Evolutionary conservation across 2,113 vertebrate species (phyloP), one percentile per base, ranked within the genome.

Genomic region (Pelmatolapia mariae): DNA sequence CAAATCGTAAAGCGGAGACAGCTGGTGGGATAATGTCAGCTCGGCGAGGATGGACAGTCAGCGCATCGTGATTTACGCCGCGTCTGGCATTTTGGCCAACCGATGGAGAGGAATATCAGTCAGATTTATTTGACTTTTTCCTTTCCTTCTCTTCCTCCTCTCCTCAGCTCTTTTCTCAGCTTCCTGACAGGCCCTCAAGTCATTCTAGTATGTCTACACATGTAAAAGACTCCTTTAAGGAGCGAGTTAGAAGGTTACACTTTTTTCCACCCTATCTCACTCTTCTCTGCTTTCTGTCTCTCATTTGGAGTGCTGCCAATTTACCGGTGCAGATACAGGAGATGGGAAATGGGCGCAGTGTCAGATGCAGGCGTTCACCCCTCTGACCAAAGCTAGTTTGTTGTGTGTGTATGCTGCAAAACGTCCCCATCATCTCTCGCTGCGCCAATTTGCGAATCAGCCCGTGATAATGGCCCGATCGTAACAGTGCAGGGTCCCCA

Each of bases 91-190:
- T 97, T 96, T 89, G 93, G 91, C 95, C 92, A 63, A 88, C 92
- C 92, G 86, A 84, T 83, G 87, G 91, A 93, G 90, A 87, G 92
- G 93, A 94, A 94, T 92, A 96, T 96, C 96, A 96, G 91, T 97
- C 96, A 96, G 95, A 94, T 96, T 95, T 95, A 96, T 96, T 95
- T 96, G 96, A 96, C 94, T 95, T 95, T 68, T 93, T 93, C 92
- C 68, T 45, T 85, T 89, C 92, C 93, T 89, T 87, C 90, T 85
- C 84, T 89, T 89, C 89, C 90, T 90, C 90, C 68, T 86, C 86
- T 90, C 79, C 38, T 91, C 91, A 61, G 76, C 91, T 93, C 91
- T 90, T 90, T 92, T 81, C 93, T 91, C 91, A n/a, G 92, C 89
- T 81, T 57, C 76, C 92, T 96, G 96, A 96, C 95, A 97, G 95